Evolutionary conservation across 2,113 vertebrate genomes (phyloP).

Genomic region (Malurus cyaneus): DNA sequence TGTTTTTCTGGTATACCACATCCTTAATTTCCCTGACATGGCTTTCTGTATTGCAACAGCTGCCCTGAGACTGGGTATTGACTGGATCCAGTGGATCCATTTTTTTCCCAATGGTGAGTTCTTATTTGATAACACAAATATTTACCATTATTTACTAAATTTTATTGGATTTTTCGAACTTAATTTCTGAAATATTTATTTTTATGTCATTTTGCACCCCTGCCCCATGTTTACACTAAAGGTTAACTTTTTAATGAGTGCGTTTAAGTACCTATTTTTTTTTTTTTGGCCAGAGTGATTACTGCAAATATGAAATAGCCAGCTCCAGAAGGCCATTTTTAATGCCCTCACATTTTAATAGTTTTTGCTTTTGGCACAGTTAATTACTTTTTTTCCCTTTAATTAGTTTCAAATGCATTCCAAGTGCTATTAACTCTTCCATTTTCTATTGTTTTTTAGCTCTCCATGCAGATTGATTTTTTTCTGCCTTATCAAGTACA

Average conservation of each 20-base stretch:
- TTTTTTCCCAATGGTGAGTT: not conserved
- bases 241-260: not conserved
- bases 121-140: not conserved
- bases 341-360: not conserved
- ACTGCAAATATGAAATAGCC: not conserved
- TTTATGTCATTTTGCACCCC: not conserved
- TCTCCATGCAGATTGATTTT: not conserved
- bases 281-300: not conserved
- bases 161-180: not conserved
- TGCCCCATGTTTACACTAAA: not conserved
- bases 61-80: not conserved
- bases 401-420: not conserved
- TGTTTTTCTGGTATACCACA: not conserved
- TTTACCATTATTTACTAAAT: not conserved
- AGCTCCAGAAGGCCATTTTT: not conserved
- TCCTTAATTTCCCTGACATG: not conserved
- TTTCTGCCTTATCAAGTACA: not conserved
- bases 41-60: not conserved
- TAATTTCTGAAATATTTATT: not conserved
- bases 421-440: not conserved
- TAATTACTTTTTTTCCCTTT: not conserved
- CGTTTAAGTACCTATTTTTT: not conserved
- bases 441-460: not conserved
- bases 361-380: not conserved
- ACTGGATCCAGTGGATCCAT: not conserved